A percentile compares a stretch with the other conserved stretches of the same genome.
These are phyloP conservation scores for Pammene aurita DNA, from an alignment of 2,888 invertebrate species.

Conservation along the genomic window DNA sequence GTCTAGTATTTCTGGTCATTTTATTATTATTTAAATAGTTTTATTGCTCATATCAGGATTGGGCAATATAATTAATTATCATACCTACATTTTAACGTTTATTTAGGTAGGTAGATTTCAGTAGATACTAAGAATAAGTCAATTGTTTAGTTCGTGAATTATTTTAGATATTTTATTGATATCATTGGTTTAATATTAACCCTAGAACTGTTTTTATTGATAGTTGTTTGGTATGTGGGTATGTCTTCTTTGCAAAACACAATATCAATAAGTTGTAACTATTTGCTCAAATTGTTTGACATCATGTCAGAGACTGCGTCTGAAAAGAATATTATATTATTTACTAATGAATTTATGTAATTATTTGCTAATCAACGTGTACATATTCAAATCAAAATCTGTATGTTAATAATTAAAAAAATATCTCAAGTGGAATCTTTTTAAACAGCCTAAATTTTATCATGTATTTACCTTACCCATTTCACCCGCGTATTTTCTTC, in stretches of 20 bases:
- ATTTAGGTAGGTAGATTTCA: neutral
- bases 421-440: neutral
- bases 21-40: constrained; percentile 1
- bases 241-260: constrained; percentile 4
- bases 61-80: constrained; percentile 1
- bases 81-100: neutral
- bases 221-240: no score
- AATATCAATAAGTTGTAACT: constrained; percentile 39
- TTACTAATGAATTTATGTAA: constrained; percentile 29
- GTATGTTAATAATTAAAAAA: constrained; percentile 17
- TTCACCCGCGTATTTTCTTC: constrained; percentile 7
- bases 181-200: neutral
- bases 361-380: constrained; percentile 31
- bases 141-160: constrained; percentile 19
- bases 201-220: neutral
- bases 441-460: constrained; percentile 32
- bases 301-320: constrained; percentile 49
- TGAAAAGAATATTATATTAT: constrained; percentile 38
- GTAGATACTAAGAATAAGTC: constrained; percentile 17
- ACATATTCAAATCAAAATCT: constrained; percentile 36
- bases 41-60: constrained; percentile 14
- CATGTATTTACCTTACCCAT: constrained; percentile 1
- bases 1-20: neutral
- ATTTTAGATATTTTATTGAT: neutral
- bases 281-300: constrained; percentile 58